These are phyloP conservation scores for Orthosia gothica DNA, from an alignment of 2,888 invertebrate species.

Conservation along the genomic window DNA sequence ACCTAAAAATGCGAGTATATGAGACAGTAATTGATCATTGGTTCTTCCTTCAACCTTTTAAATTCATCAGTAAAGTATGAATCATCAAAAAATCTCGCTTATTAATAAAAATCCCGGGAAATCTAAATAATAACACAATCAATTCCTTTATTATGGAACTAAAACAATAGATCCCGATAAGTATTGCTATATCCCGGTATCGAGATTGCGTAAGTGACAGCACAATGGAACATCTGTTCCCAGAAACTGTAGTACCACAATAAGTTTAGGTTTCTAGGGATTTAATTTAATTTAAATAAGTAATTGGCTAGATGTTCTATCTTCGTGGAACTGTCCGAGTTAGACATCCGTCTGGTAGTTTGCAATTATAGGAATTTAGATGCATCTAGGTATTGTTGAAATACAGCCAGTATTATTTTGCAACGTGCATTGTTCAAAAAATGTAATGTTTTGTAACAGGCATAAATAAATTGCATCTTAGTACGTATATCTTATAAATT, in stretches of 20 bases:
- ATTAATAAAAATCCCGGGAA: conserved; percentile 14
- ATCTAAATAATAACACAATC: conserved; percentile 31
- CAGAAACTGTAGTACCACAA: conserved; percentile 16
- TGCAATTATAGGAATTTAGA: conserved; percentile 24
- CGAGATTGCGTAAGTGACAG: conserved; percentile 49
- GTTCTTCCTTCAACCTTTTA: neutral
- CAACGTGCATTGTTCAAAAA: neutral
- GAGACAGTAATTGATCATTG: conserved; percentile 30
- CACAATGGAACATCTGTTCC: conserved; percentile 60
- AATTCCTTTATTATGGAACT: conserved; percentile 26
- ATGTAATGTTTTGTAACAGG: neutral
- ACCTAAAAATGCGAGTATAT: conserved; percentile 16
- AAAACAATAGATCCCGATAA: conserved; percentile 32
- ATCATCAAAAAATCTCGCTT: conserved; percentile 1
- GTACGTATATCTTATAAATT: too few species aligned
- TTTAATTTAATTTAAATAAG: conserved; percentile 29
- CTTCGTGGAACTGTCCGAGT: conserved; percentile 42
- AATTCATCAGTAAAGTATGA: conserved; percentile 10
- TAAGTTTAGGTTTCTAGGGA: conserved; percentile 40
- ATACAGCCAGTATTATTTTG: neutral
- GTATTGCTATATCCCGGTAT: conserved; percentile 49
- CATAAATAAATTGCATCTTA: too few species aligned
- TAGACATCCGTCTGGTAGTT: conserved; percentile 12
- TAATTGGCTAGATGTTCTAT: conserved; percentile 31
- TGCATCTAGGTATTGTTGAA: conserved; percentile 15